phyloP scores from a whole-genome alignment of 2,113 vertebrate species.

The Chunga burmeisteri region DNA sequence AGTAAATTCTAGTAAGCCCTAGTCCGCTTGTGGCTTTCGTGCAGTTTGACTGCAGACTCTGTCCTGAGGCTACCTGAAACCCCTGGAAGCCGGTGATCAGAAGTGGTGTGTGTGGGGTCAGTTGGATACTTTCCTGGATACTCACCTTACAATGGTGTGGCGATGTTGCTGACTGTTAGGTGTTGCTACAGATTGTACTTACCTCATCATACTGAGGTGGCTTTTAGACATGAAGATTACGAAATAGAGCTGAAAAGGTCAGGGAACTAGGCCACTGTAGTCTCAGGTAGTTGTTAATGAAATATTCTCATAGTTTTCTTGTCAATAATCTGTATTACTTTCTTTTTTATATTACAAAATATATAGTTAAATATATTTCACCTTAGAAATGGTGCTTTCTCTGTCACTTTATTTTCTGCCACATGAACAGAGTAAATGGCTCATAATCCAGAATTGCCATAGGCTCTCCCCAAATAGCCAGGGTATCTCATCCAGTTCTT shows the following conservation, averaged over 20 bases:
- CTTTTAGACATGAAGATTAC: background rate
- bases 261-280: background rate
- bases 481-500: background rate
- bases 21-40: background rate
- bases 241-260: background rate
- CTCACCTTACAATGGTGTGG: background rate
- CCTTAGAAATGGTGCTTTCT: background rate
- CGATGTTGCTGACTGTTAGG: background rate
- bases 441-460: background rate
- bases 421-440: background rate
- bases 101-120: background rate
- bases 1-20: background rate
- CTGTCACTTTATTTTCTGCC: background rate
- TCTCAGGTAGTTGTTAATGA: background rate
- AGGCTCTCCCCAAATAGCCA: background rate
- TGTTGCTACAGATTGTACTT: background rate
- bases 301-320: background rate
- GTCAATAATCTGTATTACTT: background rate
- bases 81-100: background rate
- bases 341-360: background rate
- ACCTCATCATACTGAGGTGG: background rate
- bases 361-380: background rate
- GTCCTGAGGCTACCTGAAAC: background rate
- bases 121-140: background rate
- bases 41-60: background rate